A percentile compares a stretch with the other conserved stretches of the same genome.
phyloP scores from a whole-genome alignment of 2,888 invertebrate species.

The Anthrax anthrax region DNA sequence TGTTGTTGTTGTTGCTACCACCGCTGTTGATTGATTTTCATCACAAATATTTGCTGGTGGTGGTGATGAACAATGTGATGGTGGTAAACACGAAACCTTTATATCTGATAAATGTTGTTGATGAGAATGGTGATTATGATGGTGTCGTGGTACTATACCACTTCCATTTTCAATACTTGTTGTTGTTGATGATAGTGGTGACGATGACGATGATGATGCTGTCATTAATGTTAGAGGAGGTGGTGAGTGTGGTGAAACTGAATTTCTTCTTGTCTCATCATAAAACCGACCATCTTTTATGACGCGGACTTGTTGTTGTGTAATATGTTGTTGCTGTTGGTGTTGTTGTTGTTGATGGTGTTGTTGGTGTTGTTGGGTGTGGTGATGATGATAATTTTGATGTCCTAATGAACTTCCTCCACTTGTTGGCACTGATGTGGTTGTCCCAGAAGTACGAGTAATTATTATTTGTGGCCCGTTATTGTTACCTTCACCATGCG shows the following conservation, averaged over 20 bases:
- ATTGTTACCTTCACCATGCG: not conserved
- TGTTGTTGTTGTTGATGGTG: constrained; percentile 10
- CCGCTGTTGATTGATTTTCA: constrained; percentile 7
- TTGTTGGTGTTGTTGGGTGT: not conserved
- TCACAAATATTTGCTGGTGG: not conserved
- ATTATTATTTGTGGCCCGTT: constrained; percentile 5
- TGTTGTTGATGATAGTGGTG: constrained; percentile 1
- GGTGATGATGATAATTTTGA: constrained; percentile 12
- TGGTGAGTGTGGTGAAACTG: constrained; percentile 12
- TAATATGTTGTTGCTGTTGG: constrained; percentile 18
- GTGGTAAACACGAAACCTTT: not conserved
- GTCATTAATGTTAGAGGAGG: not conserved
- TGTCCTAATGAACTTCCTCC: not conserved
- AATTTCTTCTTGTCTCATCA: constrained; percentile 20
- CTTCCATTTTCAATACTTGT: no score
- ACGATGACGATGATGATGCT: not conserved
- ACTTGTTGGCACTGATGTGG: constrained; percentile 3
- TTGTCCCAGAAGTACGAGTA: constrained; percentile 5
- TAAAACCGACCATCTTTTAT: constrained; percentile 33
- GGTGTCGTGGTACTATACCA: not conserved
- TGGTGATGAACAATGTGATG: not conserved
- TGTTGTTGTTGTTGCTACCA: constrained; percentile 7
- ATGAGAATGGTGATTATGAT: constrained; percentile 7
- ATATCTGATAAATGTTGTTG: not conserved
- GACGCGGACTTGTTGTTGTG: constrained; percentile 30